Conservation (phyloP, 2,888 invertebrate species). For the Ommatoiulus sabulosus region DNA sequence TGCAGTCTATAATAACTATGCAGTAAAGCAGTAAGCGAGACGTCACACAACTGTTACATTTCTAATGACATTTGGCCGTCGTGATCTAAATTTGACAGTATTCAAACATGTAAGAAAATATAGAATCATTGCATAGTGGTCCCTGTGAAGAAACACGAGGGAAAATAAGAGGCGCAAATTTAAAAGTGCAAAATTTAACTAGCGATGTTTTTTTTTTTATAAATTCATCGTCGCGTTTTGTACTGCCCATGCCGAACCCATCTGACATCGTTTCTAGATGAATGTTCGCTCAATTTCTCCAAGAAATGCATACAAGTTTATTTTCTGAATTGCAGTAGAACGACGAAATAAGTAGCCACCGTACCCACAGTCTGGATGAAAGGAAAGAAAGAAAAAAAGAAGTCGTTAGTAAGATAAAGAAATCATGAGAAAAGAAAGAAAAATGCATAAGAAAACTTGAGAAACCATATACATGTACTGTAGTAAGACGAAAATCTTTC, state of each 20-base stretch:
- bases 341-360: slow-evolving; percentile 37
- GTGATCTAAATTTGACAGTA: background rate
- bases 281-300: background rate
- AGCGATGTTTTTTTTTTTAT: background rate
- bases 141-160: background rate
- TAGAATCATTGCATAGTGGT: background rate
- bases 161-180: background rate
- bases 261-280: background rate
- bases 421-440: too few relatives aligned
- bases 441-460: too few relatives aligned
- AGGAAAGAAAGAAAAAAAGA: background rate
- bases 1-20: background rate
- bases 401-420: background rate
- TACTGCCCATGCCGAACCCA: background rate
- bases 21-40: background rate
- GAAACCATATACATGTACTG: too few relatives aligned
- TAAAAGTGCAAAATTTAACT: background rate
- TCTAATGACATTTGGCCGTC: background rate
- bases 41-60: background rate
- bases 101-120: slow-evolving; percentile 4
- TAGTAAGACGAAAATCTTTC: too few relatives aligned
- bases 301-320: background rate
- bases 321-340: slow-evolving; percentile 38
- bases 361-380: slow-evolving; percentile 30
- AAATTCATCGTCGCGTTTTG: background rate